phyloP scores from a whole-genome alignment of 23 tunicate species.

The Oikopleura dioica region DNA sequence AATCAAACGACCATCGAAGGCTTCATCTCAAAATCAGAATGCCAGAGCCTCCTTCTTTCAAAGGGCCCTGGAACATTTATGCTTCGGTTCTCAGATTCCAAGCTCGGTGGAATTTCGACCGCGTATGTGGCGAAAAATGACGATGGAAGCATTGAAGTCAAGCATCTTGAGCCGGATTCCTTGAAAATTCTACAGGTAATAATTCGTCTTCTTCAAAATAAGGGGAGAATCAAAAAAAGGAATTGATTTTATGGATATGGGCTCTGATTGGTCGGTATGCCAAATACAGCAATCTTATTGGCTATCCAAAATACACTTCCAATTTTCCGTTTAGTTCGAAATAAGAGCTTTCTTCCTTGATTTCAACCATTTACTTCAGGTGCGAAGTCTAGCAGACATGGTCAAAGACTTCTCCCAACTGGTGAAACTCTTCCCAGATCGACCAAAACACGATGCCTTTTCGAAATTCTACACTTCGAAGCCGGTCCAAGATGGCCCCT shows the following conservation, averaged over 20 bases:
- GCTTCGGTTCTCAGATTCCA: constrained; percentile 66
- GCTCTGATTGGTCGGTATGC: constrained; percentile 22
- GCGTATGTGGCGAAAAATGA: constrained; percentile 23
- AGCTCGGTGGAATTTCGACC: constrained; percentile 48
- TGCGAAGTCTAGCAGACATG: constrained; percentile 46
- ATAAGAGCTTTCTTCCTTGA: no score
- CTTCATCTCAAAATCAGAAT: constrained; percentile 40
- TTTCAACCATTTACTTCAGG: constrained; percentile 16
- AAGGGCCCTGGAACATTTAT: constrained; percentile 36
- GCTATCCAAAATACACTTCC: no score
- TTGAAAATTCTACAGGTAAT: constrained; percentile 15
- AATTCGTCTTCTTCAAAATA: not conserved
- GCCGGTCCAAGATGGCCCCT: not conserved
- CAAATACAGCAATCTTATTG: no score
- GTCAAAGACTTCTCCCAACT: constrained; percentile 42
- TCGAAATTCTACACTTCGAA: not conserved
- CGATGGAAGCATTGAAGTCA: constrained; percentile 24
- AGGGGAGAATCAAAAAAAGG: not conserved
- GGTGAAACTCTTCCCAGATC: constrained; percentile 30
- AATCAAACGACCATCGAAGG: constrained; percentile 37
- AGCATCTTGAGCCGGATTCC: constrained; percentile 50
- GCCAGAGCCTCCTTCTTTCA: constrained; percentile 24
- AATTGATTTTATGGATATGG: not conserved
- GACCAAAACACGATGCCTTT: not conserved
- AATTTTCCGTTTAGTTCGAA: no score